Evolutionary conservation across 2,113 vertebrate genomes (phyloP).

Genomic region (Pollachius pollachius): DNA sequence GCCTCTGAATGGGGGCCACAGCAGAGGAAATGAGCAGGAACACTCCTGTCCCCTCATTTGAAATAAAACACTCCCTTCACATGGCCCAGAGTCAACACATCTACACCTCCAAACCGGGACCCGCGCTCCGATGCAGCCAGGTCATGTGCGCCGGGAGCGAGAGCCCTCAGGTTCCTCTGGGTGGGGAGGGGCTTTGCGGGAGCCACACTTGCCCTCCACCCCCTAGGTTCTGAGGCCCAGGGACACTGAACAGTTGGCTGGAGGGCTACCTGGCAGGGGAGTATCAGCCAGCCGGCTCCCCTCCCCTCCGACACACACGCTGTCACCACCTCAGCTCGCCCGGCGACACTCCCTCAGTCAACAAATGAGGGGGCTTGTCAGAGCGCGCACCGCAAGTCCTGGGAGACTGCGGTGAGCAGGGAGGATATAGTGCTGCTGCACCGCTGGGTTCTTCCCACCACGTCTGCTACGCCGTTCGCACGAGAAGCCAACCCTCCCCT

Average conservation of each 20-base stretch:
- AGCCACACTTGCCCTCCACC: conserved; percentile 32
- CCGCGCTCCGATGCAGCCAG: conserved; percentile 38
- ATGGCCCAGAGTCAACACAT: conserved; percentile 46
- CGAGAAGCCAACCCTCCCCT: conserved; percentile 3
- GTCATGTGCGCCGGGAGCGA: conserved; percentile 36
- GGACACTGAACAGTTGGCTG: conserved; percentile 43
- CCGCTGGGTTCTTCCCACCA: conserved; percentile 63
- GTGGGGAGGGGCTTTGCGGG: conserved; percentile 9
- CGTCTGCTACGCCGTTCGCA: conserved; percentile 35
- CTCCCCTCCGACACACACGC: conserved; percentile 34
- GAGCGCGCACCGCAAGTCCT: conserved; percentile 72
- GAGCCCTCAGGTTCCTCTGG: conserved; percentile 19
- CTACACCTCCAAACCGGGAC: conserved; percentile 32
- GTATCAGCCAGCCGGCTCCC: conserved; percentile 43
- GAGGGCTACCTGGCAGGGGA: conserved; percentile 56
- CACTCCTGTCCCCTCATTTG: conserved; percentile 61
- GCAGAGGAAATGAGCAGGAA: conserved; percentile 64
- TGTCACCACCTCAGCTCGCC: conserved; percentile 69
- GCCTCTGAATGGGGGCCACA: conserved; percentile 68
- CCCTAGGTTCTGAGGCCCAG: conserved; percentile 29
- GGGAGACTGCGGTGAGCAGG: conserved; percentile 57
- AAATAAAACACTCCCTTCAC: conserved; percentile 70
- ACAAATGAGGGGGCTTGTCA: conserved; percentile 71
- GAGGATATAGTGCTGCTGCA: conserved; percentile 47
- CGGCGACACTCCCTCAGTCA: conserved; percentile 75